Conservation (phyloP, 1,140 invertebrate genomes). For the Drosophila mayri region DNA sequence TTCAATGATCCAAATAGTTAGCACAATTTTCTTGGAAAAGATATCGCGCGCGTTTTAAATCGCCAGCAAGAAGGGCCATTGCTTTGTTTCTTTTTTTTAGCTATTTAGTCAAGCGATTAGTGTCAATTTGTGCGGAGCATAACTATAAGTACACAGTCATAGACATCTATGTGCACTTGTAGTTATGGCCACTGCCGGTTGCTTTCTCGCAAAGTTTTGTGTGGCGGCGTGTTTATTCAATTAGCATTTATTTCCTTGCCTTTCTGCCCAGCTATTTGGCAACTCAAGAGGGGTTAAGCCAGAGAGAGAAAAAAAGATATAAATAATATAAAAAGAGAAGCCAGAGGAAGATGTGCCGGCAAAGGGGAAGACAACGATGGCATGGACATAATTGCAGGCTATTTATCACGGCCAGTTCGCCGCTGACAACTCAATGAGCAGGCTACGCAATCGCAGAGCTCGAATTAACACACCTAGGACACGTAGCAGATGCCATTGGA, state of each 20-base stretch:
- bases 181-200: slow-evolving; percentile 35
- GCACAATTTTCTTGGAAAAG: slow-evolving; percentile 35
- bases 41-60: slow-evolving; percentile 17
- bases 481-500: slow-evolving; percentile 69
- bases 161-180: slow-evolving; percentile 22
- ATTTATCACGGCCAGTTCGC: slow-evolving; percentile 72
- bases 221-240: slow-evolving; percentile 79
- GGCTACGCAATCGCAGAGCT: slow-evolving; percentile 66
- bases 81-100: slow-evolving; percentile 24
- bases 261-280: slow-evolving; percentile 42
- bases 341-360: slow-evolving; percentile 8
- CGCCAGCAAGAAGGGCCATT: slow-evolving; percentile 4
- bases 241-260: slow-evolving; percentile 58
- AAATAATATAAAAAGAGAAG: neutral
- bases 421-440: slow-evolving; percentile 81
- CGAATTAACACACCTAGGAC: slow-evolving; percentile 77
- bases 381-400: slow-evolving; percentile 79
- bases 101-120: slow-evolving; percentile 54
- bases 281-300: slow-evolving; percentile 19
- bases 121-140: slow-evolving; percentile 68
- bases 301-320: neutral
- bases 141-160: slow-evolving; percentile 41
- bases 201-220: slow-evolving; percentile 67
- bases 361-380: slow-evolving; percentile 49
- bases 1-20: slow-evolving; percentile 39